Conservation (phyloP, 2,888 invertebrate genomes). For the Cryptophagus acutangulus region DNA sequence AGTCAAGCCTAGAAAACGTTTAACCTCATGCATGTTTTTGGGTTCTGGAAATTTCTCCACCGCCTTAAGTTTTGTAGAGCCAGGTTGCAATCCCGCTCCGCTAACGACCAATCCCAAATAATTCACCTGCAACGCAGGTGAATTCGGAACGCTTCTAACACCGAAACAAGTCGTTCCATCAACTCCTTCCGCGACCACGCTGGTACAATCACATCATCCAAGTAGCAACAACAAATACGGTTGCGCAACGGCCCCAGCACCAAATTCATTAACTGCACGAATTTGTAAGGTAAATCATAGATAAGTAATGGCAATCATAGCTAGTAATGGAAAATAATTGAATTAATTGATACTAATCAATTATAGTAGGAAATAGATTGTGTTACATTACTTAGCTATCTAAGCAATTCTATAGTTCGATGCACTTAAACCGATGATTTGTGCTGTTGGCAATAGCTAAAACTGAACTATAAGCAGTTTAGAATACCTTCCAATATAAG, state of each 20-base stretch:
- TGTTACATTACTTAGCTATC: no score
- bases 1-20: slow-evolving; percentile 25
- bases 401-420: no score
- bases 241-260: slow-evolving; percentile 18
- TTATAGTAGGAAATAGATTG: no score
- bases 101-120: slow-evolving; percentile 18
- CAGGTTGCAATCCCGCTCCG: slow-evolving; percentile 16
- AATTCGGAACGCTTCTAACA: slow-evolving; percentile 25
- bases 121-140: slow-evolving; percentile 33
- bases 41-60: slow-evolving; percentile 20
- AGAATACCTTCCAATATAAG: no score
- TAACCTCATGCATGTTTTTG: slow-evolving; percentile 17
- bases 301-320: no score
- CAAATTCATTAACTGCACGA: slow-evolving; percentile 18
- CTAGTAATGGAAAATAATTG: no score
- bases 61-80: slow-evolving; percentile 13
- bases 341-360: no score
- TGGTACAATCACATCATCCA: slow-evolving; percentile 19
- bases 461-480: no score
- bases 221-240: slow-evolving; percentile 15
- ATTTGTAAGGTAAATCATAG: slow-evolving; percentile 19
- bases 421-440: no score
- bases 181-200: no score
- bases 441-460: no score
- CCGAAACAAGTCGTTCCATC: slow-evolving; percentile 24